phyloP scores from a whole-genome alignment of 1,140 invertebrate genomes.

The Hestina assimilis region DNA sequence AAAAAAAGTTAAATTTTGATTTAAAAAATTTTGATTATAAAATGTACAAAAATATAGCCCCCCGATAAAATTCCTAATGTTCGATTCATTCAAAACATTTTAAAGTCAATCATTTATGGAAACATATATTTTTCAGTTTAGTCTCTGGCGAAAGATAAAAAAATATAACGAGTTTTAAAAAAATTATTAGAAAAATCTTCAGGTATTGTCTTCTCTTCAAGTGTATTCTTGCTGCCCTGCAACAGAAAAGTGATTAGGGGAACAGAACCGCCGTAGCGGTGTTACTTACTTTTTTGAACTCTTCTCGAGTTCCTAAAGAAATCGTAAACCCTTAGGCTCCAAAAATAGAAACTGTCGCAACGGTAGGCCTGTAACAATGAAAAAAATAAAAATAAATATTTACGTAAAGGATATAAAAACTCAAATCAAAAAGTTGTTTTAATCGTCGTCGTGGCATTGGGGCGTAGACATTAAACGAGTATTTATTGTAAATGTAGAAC shows the following conservation, averaged over 20 bases:
- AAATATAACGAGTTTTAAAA: background rate
- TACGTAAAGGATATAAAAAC: background rate
- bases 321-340: constrained; percentile 71
- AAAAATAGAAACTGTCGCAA: constrained; percentile 51
- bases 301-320: constrained; percentile 71
- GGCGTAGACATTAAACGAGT: too few species aligned
- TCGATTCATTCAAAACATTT: too few species aligned
- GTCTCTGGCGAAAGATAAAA: too few species aligned
- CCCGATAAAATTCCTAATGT: too few species aligned
- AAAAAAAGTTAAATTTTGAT: too few species aligned
- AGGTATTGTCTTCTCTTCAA: background rate
- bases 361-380: constrained; percentile 70
- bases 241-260: constrained; percentile 16
- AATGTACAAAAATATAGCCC: too few species aligned
- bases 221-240: background rate
- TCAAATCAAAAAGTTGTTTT: too few species aligned
- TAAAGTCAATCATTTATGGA: too few species aligned
- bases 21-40: too few species aligned
- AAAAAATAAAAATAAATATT: constrained; percentile 20
- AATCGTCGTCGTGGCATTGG: too few species aligned
- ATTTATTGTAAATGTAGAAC: background rate
- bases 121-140: too few species aligned
- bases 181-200: background rate
- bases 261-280: constrained; percentile 43
- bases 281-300: constrained; percentile 74